Evolutionary conservation across 2,888 invertebrate species (phyloP).

Genomic region (Lycocerus yunnanus): DNA sequence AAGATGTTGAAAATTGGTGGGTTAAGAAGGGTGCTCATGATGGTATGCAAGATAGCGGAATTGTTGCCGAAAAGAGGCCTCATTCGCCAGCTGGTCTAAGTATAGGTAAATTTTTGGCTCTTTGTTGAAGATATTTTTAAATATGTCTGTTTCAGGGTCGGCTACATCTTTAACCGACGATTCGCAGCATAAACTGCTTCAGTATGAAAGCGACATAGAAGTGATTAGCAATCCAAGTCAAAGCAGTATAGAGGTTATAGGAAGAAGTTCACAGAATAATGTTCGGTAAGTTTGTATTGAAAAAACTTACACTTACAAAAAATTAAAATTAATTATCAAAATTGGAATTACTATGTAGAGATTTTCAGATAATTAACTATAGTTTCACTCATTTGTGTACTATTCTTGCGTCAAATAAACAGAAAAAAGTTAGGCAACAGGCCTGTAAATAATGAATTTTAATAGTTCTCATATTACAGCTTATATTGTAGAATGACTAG

Average conservation of each 20-base stretch:
- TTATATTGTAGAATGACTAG: too few relatives aligned
- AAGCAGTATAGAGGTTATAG: slow-evolving; percentile 70
- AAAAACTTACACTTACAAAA: too few relatives aligned
- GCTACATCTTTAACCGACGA: slow-evolving; percentile 33
- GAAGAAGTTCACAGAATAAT: slow-evolving; percentile 18
- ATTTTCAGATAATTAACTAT: too few relatives aligned
- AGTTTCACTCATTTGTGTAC: too few relatives aligned
- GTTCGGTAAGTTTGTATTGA: background rate
- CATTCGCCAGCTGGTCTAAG: slow-evolving; percentile 38
- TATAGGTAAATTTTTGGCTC: slow-evolving; percentile 36
- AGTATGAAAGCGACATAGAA: slow-evolving; percentile 69
- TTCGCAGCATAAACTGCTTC: slow-evolving; percentile 8
- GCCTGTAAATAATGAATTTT: too few relatives aligned
- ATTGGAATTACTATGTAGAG: too few relatives aligned
- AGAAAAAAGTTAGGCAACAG: too few relatives aligned
- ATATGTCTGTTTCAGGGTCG: slow-evolving; percentile 31
- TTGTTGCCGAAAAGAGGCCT: slow-evolving; percentile 36
- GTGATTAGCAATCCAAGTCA: slow-evolving; percentile 73
- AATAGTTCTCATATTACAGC: too few relatives aligned
- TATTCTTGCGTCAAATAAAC: too few relatives aligned
- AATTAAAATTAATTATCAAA: too few relatives aligned
- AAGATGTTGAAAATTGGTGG: background rate
- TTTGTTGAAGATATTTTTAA: background rate
- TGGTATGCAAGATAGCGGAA: slow-evolving; percentile 41
- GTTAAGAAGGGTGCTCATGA: slow-evolving; percentile 3